Evolutionary conservation across 1,140 invertebrate genomes (phyloP).

Genomic region (Caenorhabditis latens): DNA sequence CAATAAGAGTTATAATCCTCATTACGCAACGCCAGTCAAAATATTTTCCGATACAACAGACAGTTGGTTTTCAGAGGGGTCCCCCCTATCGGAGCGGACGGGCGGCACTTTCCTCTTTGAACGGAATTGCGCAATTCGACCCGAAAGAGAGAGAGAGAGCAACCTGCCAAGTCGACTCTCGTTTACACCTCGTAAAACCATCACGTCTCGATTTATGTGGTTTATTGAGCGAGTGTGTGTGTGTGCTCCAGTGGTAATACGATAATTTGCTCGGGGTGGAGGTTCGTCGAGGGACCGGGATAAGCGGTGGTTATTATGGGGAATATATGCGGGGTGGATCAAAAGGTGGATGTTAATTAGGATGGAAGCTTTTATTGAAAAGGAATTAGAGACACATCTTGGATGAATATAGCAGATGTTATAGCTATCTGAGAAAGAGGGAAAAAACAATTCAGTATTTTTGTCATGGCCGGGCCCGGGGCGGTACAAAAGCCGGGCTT

Average conservation of each 20-base stretch:
- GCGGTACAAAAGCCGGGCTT: too few species aligned
- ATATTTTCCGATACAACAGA: background rate
- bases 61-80: slow-evolving; percentile 28
- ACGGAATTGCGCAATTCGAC: slow-evolving; percentile 13
- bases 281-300: too few species aligned
- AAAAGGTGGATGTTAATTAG: too few species aligned
- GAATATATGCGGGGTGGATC: too few species aligned
- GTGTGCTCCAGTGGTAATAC: slow-evolving; percentile 44
- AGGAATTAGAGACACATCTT: background rate
- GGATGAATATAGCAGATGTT: background rate
- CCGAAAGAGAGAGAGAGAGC: background rate
- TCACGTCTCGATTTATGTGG: slow-evolving; percentile 42
- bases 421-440: background rate
- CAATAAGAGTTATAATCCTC: too few species aligned
- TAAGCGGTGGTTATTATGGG: too few species aligned
- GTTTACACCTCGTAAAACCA: slow-evolving; percentile 55
- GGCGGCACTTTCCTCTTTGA: background rate
- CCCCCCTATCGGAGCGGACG: background rate
- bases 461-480: too few species aligned
- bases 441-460: background rate
- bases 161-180: slow-evolving; percentile 42
- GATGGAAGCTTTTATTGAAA: background rate
- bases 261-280: slow-evolving; percentile 31
- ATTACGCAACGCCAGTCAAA: background rate
- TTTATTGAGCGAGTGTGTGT: too few species aligned